Evolutionary conservation across 2,888 invertebrate genomes (phyloP), one percentile per base, ranked within the genome.

Genomic region (Cheilosia vulpina): DNA sequence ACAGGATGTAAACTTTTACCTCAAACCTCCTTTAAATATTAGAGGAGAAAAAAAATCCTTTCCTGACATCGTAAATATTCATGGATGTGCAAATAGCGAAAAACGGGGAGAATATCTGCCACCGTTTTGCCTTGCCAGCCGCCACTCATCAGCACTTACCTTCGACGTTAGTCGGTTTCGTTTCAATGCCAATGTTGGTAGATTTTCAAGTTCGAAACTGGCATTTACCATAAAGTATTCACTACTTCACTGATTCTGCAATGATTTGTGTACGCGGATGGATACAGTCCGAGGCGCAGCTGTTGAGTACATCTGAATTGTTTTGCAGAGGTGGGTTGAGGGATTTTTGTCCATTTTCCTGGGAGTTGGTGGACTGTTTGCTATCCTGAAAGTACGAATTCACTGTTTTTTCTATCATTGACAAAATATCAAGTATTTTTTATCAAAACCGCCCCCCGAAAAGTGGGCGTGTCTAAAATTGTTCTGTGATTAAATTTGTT

Each of bases 131-230:
- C 55, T 45, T 1, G 62, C 24, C 45, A 13, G 15, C 31, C 4
- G 34, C 38, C 53, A 13, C 24, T 52, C 38, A 41, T n/a, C 27
- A 50, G 34, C 19, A n/a, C 21, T 58, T 41, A 34, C 34, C 34
- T 27, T 45, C 47, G 41, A 45, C 72, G 38, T 66, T 73, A 55
- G 66, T 45, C 17, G 38, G 57, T 53, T 45, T 72, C 34, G 43
- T 62, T 60, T 60, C 63, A 71, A 68, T 68, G 73, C 19, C 60
- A 73, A 75, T 58, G 43, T 60, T 80, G 66, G 79, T 73, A 45
- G 53, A 55, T 47, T 62, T 62, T 75, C 73, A 80, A 80, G 79
- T 80, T 68, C 66, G 45, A 45, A 34, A 27, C 38, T 38, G 53
- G 17, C 62, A 55, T 75, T 80, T 75, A 66, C 52, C 66, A 60